Base-by-base conservation (phyloP, 2,888 invertebrate genomes). In the Osedax frankpressi region DNA sequence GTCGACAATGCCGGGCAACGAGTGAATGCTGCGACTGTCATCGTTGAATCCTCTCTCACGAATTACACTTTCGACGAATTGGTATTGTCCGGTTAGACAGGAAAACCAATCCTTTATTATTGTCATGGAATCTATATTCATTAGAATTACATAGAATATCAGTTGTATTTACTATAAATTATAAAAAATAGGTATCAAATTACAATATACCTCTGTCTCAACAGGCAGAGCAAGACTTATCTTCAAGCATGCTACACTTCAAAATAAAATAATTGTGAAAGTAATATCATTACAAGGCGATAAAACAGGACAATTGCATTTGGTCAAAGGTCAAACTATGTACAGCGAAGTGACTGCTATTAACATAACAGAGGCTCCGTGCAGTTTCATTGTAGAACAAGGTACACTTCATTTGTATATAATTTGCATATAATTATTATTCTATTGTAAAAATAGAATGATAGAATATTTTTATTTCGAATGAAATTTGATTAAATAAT, bases 321-420 rank as follows among this genome's bases (percentile, higher is more conserved):
- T 80, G n/a, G 75, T 78, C 73, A 30, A 71, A 3, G 74, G 78
- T 67, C 80, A 80, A 74, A 73, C 70, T 19, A 74, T 78, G 1
- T 76, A 73, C 65, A 74, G 78, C 1, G 80, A 80, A 65, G 79
- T 79, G 73, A 76, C 79, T 0, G 80, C 79, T 44, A 76, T 75
- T 28, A 80, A 80, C 73, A 73, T 77, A 0, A 80, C 80, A 3
- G 80, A 80, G 73, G 80, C 80, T 1, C 80, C 80, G 0, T 78
- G 80, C 14, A 79, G 80, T 72, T 80, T 77, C 75, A 77, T 79
- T 29, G 78, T 80, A 63, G 80, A 80, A 71, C 28, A 78, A 63
- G 69, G 69, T 44, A 11, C 19, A n/a, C n/a, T n/a, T n/a, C n/a
- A n/a, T n/a, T n/a, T n/a, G n/a, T n/a, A n/a, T n/a, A n/a, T n/a